Base-by-base conservation (phyloP, 2,797 vertebrate species). In the Numenius phaeopus region DNA sequence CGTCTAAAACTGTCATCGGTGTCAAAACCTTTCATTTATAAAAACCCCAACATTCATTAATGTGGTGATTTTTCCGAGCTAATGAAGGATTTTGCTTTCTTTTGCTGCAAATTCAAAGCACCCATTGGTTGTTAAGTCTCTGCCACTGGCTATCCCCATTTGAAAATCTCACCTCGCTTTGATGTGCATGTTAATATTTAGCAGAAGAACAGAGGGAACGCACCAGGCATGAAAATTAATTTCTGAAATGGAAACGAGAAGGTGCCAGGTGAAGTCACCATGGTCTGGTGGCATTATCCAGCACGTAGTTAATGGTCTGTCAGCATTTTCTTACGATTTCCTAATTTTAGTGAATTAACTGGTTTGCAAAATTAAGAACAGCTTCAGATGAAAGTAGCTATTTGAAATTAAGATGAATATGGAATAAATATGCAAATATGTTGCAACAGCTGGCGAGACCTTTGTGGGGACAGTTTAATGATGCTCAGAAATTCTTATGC, bases 371-470 rank as follows among this genome's bases (percentile, higher is more conserved):
- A 58, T 47, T 19, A 83, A n/a, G 81, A 64, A 4, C 2, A 8
- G 46, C 55, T 57, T 54, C 44, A 46, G 46, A 39, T 46, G 26
- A 22, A 58, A 39, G 40, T 22, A 87, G 54, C 66, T 83, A 37
- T 44, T 95, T 69, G 77, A 87, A 92, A 87, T 90, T 1, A 67
- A 81, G 61, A 79, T 4, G 15, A 49, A 58, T 82, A 29, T 47
- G 73, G 80, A 14, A 47, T 72, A 58, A 83, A 70, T 17, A 46
- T 14, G 83, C 69, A 93, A 65, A 95, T 52, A 3, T 21, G 21
- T 40, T 59, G 42, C 65, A 89, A 11, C 92, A 95, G 85, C 92
- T 96, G 93, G 57, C 0, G 9, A 72, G 62, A 55, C 83, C 75
- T 97, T 94, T 70, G 58, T 78, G 44, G 50, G 80, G 62, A 66